phyloP scores from a whole-genome alignment of 2,797 vertebrate species.

The Pseudochromis fuscus region DNA sequence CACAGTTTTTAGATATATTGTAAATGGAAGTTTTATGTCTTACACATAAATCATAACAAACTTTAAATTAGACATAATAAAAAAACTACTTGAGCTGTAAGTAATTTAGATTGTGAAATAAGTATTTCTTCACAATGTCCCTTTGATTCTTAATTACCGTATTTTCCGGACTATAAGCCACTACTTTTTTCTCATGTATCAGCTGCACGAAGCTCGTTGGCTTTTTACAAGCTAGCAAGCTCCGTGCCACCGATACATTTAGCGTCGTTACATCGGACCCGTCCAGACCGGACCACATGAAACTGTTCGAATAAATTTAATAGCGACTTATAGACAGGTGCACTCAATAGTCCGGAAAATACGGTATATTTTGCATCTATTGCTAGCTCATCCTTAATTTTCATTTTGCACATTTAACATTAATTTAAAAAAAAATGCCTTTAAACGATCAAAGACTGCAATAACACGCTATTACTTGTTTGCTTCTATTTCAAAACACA shows the following conservation, averaged over 20 bases:
- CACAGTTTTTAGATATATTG: background rate
- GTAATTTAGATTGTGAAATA: background rate
- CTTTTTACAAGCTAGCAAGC: too few relatives aligned
- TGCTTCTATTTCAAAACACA: background rate
- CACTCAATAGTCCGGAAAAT: too few relatives aligned
- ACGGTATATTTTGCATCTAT: background rate
- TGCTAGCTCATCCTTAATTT: background rate
- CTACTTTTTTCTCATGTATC: too few relatives aligned
- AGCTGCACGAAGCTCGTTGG: too few relatives aligned
- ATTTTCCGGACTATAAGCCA: too few relatives aligned
- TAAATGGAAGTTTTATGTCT: background rate
- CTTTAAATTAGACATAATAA: background rate
- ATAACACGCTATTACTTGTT: background rate
- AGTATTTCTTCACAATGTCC: background rate
- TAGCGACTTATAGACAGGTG: too few relatives aligned
- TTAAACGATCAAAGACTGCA: background rate
- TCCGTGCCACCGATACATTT: too few relatives aligned
- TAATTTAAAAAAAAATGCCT: too few relatives aligned
- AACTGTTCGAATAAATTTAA: too few relatives aligned
- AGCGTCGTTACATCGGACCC: too few relatives aligned
- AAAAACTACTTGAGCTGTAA: background rate
- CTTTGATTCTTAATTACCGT: background rate
- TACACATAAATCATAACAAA: background rate
- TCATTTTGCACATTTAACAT: background rate
- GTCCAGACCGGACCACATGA: too few relatives aligned